These are phyloP conservation scores for Morinoia aosen DNA, from an alignment of 2,888 invertebrate genomes.

Conservation along the genomic window DNA sequence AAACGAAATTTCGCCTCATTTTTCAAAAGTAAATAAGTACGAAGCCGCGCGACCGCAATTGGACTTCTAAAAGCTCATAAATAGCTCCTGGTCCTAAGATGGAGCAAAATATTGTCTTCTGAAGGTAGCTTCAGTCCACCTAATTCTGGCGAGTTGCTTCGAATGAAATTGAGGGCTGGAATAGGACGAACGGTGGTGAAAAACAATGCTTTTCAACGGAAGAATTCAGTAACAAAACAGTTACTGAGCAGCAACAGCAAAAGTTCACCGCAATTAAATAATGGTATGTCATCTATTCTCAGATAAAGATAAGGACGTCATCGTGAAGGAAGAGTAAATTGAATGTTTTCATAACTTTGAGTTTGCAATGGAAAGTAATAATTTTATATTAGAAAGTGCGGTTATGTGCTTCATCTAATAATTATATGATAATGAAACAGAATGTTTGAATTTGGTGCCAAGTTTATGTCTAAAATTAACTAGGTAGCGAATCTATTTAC, in stretches of 20 bases:
- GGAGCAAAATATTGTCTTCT: too few species aligned
- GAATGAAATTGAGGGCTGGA: background rate
- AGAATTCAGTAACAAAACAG: background rate
- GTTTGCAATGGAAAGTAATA: background rate
- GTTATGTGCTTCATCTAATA: too few species aligned
- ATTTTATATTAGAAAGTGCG: too few species aligned
- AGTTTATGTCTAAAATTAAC: too few species aligned
- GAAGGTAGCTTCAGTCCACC: too few species aligned
- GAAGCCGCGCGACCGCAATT: background rate
- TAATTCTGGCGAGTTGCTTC: too few species aligned
- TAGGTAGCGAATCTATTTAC: too few species aligned
- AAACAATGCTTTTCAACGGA: background rate
- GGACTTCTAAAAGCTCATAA: too few species aligned
- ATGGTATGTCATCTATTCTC: background rate
- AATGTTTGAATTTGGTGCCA: too few species aligned
- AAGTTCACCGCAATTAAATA: background rate
- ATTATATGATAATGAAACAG: too few species aligned
- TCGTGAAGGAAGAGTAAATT: background rate
- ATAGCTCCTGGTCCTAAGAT: too few species aligned
- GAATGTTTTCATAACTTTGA: background rate
- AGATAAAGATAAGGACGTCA: background rate
- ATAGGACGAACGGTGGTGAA: background rate
- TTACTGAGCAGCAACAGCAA: background rate
- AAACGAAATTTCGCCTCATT: background rate
- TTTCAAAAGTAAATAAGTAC: background rate